phyloP scores from a whole-genome alignment of 1,140 invertebrate genomes.

The Archivesica marissinica region DNA sequence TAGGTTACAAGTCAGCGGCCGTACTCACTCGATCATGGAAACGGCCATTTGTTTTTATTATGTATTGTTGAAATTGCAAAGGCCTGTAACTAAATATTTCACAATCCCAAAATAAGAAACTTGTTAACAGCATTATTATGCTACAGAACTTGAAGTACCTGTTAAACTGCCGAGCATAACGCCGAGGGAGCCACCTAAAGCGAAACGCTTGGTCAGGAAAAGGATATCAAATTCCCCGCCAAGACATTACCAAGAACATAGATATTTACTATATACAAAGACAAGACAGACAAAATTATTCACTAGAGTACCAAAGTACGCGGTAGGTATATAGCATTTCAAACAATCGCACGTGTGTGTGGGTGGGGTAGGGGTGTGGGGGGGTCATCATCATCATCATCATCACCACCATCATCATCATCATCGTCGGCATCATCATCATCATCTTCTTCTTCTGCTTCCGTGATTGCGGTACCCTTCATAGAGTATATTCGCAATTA shows the following conservation, averaged over 20 bases:
- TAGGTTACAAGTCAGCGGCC: no score
- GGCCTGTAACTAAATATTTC: no score
- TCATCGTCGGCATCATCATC: no score
- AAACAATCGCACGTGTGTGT: background rate
- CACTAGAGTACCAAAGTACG: conserved; percentile 1
- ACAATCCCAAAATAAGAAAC: no score
- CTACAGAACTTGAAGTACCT: background rate
- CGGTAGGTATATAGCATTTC: background rate
- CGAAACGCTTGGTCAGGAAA: background rate
- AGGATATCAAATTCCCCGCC: background rate
- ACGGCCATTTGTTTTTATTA: no score
- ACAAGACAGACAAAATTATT: conserved; percentile 1
- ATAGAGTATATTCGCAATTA: no score
- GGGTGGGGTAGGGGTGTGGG: background rate
- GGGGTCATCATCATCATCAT: background rate
- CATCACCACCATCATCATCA: background rate
- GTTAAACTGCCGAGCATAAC: background rate
- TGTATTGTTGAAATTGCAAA: no score
- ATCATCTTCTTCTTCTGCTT: background rate
- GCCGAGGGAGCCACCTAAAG: background rate
- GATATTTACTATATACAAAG: background rate
- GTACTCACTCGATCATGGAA: no score
- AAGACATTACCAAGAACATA: conserved; percentile 5
- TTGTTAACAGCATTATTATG: no score
- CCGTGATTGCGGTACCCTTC: no score